Base-by-base conservation (phyloP, 2,888 invertebrate genomes). In the Thera britannica region DNA sequence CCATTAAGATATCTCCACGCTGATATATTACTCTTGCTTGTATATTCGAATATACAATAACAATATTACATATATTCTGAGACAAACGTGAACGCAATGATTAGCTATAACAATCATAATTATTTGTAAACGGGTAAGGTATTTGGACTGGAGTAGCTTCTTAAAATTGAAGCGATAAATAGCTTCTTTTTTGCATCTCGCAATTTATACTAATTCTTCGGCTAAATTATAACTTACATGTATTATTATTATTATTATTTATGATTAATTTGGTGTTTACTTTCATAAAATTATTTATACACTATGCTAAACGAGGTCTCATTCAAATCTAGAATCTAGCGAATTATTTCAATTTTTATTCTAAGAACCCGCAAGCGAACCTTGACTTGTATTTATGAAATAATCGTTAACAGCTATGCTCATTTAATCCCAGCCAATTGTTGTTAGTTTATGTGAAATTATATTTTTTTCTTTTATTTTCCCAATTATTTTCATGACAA, bases 201-300 rank as follows among this genome's bases (percentile, higher is more conserved):
- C 62, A 76, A 75, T 77, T 76, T 73, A 73, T 66, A 38, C 77
- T 75, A 78, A 80, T 66, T 71, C 70, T 70, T 75, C 72, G 75
- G 75, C 74, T 75, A 78, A 79, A 77, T 76, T 75, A 75, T 75
- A 78, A 78, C 70, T 70, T 70, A 80, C 72, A 77, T 78, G 80
- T 79, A 76, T 76, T 79, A 77, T 66, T 79, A 83, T 66, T 79
- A 83, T 74, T 73, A 74, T 79, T 80, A 84, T 80, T 85, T 89
- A 90, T 85, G 85, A 83, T 83, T 86, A 90, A 91, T 83, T 92
- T 92, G 92, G 92, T 92, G 92, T 92, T 90, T 83, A 87, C 81
- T 83, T 90, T 87, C 87, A 87, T 90, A 88, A 83, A 81, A 84
- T 83, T 83, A 85, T 76, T 72, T 80, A 80, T 77, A 80, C 72